phyloP scores from a whole-genome alignment of 2,113 vertebrate genomes.

The Spermophilus dauricus region DNA sequence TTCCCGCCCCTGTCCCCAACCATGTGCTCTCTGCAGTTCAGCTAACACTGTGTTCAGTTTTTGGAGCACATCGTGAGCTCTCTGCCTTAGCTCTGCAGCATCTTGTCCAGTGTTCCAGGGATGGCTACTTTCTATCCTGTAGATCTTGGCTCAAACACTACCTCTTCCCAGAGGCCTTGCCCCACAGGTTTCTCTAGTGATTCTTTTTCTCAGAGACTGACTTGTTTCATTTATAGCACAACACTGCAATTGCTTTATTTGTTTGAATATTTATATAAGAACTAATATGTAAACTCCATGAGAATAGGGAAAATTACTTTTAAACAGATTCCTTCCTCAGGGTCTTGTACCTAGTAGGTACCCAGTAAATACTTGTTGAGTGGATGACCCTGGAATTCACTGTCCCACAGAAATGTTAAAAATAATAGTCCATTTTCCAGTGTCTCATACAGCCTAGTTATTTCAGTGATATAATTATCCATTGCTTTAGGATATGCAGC shows the following conservation, averaged over 20 bases:
- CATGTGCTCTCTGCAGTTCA: background rate
- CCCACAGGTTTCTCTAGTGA: background rate
- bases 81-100: background rate
- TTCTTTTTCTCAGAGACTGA: background rate
- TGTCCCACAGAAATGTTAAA: background rate
- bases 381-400: background rate
- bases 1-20: background rate
- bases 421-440: background rate
- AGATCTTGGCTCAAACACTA: background rate
- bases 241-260: background rate
- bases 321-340: background rate
- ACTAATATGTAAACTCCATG: background rate
- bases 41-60: background rate
- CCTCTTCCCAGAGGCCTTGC: background rate
- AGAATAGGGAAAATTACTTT: background rate
- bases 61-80: background rate
- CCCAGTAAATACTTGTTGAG: background rate
- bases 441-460: background rate
- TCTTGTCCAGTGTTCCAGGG: background rate
- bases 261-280: background rate
- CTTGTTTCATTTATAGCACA: slow-evolving; percentile 22
- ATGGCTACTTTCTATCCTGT: background rate
- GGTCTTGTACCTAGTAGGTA: background rate
- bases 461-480: background rate
- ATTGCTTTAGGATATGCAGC: background rate